phyloP scores from a whole-genome alignment of 2,888 invertebrate species.

The Brenthis daphne region DNA sequence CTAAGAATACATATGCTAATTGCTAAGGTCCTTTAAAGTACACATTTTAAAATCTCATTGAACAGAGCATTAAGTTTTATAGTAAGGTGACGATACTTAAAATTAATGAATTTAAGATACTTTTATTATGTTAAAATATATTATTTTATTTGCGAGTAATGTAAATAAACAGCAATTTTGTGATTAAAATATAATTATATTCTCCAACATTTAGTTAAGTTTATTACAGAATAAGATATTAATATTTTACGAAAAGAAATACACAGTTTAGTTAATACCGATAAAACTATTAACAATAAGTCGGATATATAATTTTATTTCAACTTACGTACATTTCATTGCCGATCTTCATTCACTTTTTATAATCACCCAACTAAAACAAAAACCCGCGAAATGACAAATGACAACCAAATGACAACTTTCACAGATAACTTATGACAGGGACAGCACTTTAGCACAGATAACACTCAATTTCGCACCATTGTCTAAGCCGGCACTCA shows the following conservation, averaged over 20 bases:
- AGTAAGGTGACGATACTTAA: not conserved
- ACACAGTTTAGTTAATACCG: too few relatives aligned
- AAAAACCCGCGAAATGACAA: not conserved
- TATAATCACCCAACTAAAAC: not conserved
- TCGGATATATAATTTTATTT: constrained; percentile 1
- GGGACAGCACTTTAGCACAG: constrained; percentile 35
- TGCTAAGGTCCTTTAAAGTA: not conserved
- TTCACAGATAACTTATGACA: constrained; percentile 28
- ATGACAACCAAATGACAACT: not conserved
- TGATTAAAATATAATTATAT: too few relatives aligned
- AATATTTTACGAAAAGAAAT: too few relatives aligned
- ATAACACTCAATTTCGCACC: constrained; percentile 40
- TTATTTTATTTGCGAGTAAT: too few relatives aligned
- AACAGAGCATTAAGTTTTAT: constrained; percentile 6
- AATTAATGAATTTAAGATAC: not conserved
- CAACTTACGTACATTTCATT: constrained; percentile 9
- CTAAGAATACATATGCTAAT: not conserved
- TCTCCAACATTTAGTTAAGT: too few relatives aligned
- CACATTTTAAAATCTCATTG: constrained; percentile 8
- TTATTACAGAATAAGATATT: too few relatives aligned
- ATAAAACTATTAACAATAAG: too few relatives aligned
- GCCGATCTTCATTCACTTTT: not conserved
- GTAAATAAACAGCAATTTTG: too few relatives aligned
- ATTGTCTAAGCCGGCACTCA: constrained; percentile 36
- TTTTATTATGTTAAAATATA: too few relatives aligned